Evolutionary conservation across 2,888 invertebrate species (phyloP).

Genomic region (Lasioglossum lativentre): DNA sequence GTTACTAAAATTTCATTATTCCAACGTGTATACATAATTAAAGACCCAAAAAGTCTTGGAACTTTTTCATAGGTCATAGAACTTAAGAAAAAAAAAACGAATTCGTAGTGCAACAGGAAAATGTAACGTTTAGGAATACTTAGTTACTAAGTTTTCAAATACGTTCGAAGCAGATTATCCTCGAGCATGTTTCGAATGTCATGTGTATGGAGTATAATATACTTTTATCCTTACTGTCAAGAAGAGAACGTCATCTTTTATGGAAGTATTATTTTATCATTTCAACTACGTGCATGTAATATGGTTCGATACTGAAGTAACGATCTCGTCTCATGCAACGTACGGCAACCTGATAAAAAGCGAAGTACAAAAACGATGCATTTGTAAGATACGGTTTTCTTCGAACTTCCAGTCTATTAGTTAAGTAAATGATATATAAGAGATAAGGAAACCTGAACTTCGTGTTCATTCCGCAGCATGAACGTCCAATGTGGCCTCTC

Average conservation of each 20-base stretch:
- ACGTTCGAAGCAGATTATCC: neutral
- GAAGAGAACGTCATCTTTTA: neutral
- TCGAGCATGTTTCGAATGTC: neutral
- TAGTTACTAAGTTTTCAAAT: neutral
- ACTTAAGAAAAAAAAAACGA: too few relatives aligned
- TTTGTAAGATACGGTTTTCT: neutral
- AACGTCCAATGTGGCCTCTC: neutral
- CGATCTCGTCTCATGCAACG: neutral
- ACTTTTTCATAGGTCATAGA: too few relatives aligned
- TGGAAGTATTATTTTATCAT: neutral
- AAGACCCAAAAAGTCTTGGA: too few relatives aligned
- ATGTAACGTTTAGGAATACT: too few relatives aligned
- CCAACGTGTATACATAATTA: too few relatives aligned
- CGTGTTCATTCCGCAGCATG: neutral
- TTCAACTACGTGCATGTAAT: neutral
- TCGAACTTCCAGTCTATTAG: neutral
- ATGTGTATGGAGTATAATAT: neutral
- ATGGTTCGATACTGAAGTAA: neutral
- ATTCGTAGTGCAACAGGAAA: too few relatives aligned
- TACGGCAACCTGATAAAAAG: neutral
- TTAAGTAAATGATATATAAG: neutral
- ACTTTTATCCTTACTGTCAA: neutral
- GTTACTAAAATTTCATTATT: too few relatives aligned
- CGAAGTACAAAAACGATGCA: neutral
- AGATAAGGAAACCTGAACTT: neutral